Evolutionary conservation across 2,113 vertebrate genomes (phyloP).

Genomic region (Willisornis vidua): DNA sequence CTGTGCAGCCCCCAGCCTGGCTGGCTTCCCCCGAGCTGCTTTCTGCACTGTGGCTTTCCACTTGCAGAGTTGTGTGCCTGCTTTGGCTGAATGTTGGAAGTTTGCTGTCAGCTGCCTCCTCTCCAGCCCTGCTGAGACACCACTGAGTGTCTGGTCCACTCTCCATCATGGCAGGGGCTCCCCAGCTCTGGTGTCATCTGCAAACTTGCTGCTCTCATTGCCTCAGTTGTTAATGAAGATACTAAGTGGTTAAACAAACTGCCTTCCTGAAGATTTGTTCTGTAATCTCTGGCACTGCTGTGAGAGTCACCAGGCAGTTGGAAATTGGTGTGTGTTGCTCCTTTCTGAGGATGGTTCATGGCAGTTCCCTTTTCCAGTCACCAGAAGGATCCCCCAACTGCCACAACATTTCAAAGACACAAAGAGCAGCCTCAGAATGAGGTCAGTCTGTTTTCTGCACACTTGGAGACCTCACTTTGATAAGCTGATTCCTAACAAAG

Average conservation of each 20-base stretch:
- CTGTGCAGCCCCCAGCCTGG: not conserved
- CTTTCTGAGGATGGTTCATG: not conserved
- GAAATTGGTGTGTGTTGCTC: not conserved
- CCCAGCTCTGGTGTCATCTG: not conserved
- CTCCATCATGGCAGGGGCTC: not conserved
- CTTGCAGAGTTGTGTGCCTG: not conserved
- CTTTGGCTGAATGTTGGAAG: not conserved
- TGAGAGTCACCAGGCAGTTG: not conserved
- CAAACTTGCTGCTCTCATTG: not conserved
- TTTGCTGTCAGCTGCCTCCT: not conserved
- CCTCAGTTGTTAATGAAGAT: not conserved
- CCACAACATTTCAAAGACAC: not conserved
- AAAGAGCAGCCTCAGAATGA: not conserved
- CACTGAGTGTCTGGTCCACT: rapidly evolving
- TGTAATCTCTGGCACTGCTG: not conserved
- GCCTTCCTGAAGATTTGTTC: not conserved
- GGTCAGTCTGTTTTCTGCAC: not conserved
- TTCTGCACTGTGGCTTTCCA: rapidly evolving
- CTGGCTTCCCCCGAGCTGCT: not conserved
- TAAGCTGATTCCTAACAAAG: not conserved
- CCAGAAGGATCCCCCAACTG: not conserved
- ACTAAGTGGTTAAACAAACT: not conserved
- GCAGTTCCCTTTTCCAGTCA: not conserved
- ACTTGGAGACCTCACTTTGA: not conserved
- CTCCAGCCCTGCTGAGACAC: not conserved